phyloP scores from a whole-genome alignment of 2,888 invertebrate genomes.

The Toxonevra muliebris region DNA sequence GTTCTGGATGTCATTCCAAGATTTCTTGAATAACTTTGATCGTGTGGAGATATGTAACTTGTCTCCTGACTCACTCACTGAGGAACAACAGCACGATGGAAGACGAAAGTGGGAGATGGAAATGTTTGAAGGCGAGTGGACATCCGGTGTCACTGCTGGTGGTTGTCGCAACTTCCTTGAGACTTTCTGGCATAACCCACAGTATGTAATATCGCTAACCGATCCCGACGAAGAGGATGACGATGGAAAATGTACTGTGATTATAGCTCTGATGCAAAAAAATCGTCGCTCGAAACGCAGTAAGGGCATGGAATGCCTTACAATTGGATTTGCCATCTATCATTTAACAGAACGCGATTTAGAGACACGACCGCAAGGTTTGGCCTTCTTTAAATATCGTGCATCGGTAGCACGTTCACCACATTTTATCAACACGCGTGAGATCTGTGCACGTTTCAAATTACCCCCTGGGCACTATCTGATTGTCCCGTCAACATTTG shows the following conservation, averaged over 20 bases:
- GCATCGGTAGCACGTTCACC: slow-evolving; percentile 86
- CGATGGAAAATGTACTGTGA: slow-evolving; percentile 91
- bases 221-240: slow-evolving; percentile 88
- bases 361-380: slow-evolving; percentile 78
- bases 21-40: slow-evolving; percentile 82
- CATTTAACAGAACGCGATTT: slow-evolving; percentile 76
- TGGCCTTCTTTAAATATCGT: slow-evolving; percentile 95
- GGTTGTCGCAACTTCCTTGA: slow-evolving; percentile 93
- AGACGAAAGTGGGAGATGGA: slow-evolving; percentile 94
- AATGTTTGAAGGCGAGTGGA: slow-evolving; percentile 94
- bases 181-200: slow-evolving; percentile 93
- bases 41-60: slow-evolving; percentile 94
- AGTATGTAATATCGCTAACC: slow-evolving; percentile 84
- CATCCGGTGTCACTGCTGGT: slow-evolving; percentile 87
- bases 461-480: slow-evolving; percentile 93
- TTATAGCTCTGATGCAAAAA: slow-evolving; percentile 96
- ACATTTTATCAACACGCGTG: slow-evolving; percentile 94
- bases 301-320: slow-evolving; percentile 90
- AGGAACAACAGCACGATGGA: slow-evolving; percentile 73
- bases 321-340: slow-evolving; percentile 96
- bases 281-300: slow-evolving; percentile 89
- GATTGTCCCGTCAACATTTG: slow-evolving; percentile 96
- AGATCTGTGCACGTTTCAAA: slow-evolving; percentile 90
- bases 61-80: slow-evolving; percentile 90
- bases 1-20: slow-evolving; percentile 96